These are phyloP conservation scores for Spodoptera frugiperda DNA, from an alignment of 1,140 invertebrate species.

Conservation along the genomic window DNA sequence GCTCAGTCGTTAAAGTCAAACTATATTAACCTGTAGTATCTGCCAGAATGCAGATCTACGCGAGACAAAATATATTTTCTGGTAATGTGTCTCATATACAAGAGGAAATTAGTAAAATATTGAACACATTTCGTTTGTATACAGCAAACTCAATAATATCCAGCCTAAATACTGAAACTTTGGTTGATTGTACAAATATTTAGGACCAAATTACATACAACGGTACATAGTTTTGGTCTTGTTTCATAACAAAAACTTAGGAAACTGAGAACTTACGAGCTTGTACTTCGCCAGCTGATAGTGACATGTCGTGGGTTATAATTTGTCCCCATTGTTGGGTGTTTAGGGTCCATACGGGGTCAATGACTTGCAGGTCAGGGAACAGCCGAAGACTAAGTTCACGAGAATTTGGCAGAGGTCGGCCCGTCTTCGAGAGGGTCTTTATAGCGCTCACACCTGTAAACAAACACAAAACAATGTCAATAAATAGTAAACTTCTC, in stretches of 20 bases:
- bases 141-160: not conserved
- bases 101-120: too few species aligned
- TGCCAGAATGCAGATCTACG: too few species aligned
- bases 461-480: slow-evolving; percentile 31
- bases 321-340: slow-evolving; percentile 96
- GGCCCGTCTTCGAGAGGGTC: slow-evolving; percentile 87
- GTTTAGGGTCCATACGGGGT: slow-evolving; percentile 90
- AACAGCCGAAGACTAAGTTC: slow-evolving; percentile 90
- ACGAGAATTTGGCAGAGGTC: slow-evolving; percentile 90
- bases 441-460: slow-evolving; percentile 88
- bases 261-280: slow-evolving; percentile 87
- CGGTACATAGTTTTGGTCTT: not conserved
- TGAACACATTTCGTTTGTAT: too few species aligned
- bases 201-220: not conserved
- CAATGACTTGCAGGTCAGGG: slow-evolving; percentile 88
- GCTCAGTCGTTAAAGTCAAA: not conserved
- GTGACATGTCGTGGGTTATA: slow-evolving; percentile 94
- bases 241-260: not conserved
- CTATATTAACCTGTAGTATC: too few species aligned
- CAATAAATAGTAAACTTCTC: too few species aligned
- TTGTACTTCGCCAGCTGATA: slow-evolving; percentile 91
- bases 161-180: not conserved
- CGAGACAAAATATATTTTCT: too few species aligned
- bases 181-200: not conserved
- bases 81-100: too few species aligned